Evolutionary conservation across 1,140 invertebrate genomes (phyloP), one percentile per base, ranked within the genome.

Genomic region (Sinonovacula constricta): DNA sequence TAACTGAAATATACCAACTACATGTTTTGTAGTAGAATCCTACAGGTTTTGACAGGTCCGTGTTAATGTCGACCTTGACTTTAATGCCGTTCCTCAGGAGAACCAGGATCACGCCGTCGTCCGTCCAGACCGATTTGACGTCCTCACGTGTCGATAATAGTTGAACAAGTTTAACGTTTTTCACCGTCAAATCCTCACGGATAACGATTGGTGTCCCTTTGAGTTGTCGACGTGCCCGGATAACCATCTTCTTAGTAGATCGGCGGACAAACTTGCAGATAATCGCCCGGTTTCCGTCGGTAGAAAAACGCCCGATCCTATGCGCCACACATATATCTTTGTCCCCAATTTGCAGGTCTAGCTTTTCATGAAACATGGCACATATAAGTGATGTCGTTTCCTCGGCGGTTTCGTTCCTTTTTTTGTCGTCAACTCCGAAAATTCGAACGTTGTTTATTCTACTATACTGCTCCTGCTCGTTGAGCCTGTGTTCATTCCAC

Each of bases 401-500:
- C n/a, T n/a, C n/a, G n/a, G n/a, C n/a, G n/a, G n/a, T 24, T 33
- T 57, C 15, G 34, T 22, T 2, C 14, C 49, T 39, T 2, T 30
- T 14, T 5, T 56, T 34, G 5, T 69, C 67, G 18, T 31, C 1
- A 56, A 69, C 51, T 3, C 49, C 67, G 30, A 34, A 54, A 5
- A 69, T 69, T 14, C 67, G 28, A 22, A 69, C 14, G 31, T 39
- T 69, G 53, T 69, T 56, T 1, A 49, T 4, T 31, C 67, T 49
- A 26, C 22, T 69, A 34, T 69, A 69, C 36, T 69, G 49, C 31
- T 69, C 51, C 3, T 36, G 51, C 22, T 69, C 36, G 34, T 69
- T 56, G 31, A 15, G 39, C 36, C 49, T 39, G 22, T 2, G 14
- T 2, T 45, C 62, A 18, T 28, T 10, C 7, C 34, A 39, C 30